phyloP scores from a whole-genome alignment of 1,140 invertebrate species.

The Holcopasites calliopsidis region DNA sequence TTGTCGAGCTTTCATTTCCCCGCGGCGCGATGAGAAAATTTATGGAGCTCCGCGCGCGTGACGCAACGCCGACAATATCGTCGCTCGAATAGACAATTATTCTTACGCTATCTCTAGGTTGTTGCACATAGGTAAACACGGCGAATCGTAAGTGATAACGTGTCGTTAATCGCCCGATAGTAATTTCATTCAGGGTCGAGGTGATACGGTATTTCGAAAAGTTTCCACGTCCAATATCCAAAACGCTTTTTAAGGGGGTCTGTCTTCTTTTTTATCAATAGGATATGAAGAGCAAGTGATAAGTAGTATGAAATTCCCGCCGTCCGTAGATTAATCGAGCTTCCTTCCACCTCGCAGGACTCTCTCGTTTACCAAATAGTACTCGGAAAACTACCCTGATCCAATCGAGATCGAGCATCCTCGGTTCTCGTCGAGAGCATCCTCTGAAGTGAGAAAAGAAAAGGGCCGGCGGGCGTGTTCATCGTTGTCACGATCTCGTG shows the following conservation, averaged over 20 bases:
- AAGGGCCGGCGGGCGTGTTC: conserved; percentile 10
- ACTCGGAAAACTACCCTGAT: too few species aligned
- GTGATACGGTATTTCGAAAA: conserved; percentile 9
- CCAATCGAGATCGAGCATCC: not conserved
- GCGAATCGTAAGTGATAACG: conserved; percentile 17
- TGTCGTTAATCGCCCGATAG: not conserved
- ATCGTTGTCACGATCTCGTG: conserved; percentile 48
- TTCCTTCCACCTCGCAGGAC: too few species aligned
- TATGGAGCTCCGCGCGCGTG: conserved; percentile 17
- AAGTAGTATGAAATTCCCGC: too few species aligned
- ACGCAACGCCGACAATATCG: conserved; percentile 7
- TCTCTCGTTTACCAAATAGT: too few species aligned
- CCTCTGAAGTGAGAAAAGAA: not conserved
- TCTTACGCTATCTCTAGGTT: conserved; percentile 49
- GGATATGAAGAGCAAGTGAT: too few species aligned
- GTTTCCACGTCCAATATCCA: not conserved
- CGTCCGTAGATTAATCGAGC: too few species aligned
- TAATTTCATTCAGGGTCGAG: conserved; percentile 43
- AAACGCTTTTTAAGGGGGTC: not conserved
- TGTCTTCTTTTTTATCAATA: not conserved
- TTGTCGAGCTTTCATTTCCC: not conserved
- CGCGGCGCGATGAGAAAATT: conserved; percentile 17
- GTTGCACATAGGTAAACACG: conserved; percentile 29
- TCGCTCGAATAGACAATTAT: conserved; percentile 48
- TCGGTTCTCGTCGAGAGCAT: not conserved